Conservation (phyloP, 1,140 invertebrate genomes). For the Mamestra configurata region DNA sequence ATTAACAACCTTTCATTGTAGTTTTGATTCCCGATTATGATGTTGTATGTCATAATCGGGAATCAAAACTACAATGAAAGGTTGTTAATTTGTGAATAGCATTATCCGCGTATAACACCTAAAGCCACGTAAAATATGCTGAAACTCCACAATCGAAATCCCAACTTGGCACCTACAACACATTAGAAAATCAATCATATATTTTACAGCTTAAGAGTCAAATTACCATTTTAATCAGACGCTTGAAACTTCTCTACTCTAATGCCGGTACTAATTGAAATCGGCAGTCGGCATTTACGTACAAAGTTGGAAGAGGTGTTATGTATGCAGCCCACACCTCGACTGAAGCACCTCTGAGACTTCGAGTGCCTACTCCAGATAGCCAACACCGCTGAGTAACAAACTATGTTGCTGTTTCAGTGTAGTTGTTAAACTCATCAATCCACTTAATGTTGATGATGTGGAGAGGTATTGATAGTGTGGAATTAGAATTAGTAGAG, state of each 20-base stretch:
- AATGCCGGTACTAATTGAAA: constrained; percentile 37
- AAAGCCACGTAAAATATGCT: not conserved
- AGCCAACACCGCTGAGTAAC: not conserved
- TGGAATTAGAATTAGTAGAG: too few species aligned
- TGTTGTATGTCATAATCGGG: not conserved
- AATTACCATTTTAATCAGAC: constrained; percentile 45
- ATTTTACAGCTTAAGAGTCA: constrained; percentile 6
- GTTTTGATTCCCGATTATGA: not conserved
- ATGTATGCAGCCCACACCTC: constrained; percentile 15
- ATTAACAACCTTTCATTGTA: not conserved
- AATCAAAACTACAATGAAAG: not conserved
- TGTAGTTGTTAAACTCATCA: constrained; percentile 22
- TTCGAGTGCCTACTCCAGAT: not conserved
- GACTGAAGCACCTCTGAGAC: not conserved
- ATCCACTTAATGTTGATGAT: not conserved
- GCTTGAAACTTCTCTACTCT: constrained; percentile 37
- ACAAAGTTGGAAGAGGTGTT: constrained; percentile 24
- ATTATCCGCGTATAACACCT: not conserved
- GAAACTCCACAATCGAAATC: not conserved
- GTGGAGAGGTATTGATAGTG: not conserved
- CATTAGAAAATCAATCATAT: constrained; percentile 34
- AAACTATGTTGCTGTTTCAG: constrained; percentile 6
- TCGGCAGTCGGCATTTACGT: not conserved
- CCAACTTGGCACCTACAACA: not conserved
- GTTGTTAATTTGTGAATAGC: not conserved